These are phyloP conservation scores for Muscina levida DNA, from an alignment of 2,888 invertebrate species.

Conservation along the genomic window DNA sequence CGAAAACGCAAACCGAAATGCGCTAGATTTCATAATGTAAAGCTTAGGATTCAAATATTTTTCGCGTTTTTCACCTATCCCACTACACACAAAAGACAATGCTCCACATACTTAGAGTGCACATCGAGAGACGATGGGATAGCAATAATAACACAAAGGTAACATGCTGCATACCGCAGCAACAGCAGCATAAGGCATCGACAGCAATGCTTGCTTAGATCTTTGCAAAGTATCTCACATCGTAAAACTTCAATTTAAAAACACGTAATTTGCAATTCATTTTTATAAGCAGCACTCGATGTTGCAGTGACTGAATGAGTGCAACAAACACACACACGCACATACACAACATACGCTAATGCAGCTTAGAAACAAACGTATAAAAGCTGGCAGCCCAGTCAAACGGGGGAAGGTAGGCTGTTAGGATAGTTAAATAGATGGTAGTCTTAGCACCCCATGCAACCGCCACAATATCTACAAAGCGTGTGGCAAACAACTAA, in stretches of 20 bases:
- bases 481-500: constrained; percentile 63
- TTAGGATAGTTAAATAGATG: constrained; percentile 48
- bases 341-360: constrained; percentile 6
- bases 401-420: constrained; percentile 4
- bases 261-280: constrained; percentile 78
- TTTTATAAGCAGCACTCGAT: constrained; percentile 56
- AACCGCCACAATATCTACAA: constrained; percentile 21
- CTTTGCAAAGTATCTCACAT: constrained; percentile 75
- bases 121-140: constrained; percentile 1
- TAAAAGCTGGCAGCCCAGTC: background rate
- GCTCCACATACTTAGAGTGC: constrained; percentile 60
- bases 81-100: constrained; percentile 20
- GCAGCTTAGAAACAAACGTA: constrained; percentile 6
- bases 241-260: constrained; percentile 79
- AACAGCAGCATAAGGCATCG: constrained; percentile 25
- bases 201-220: background rate
- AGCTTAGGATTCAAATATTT: constrained; percentile 5
- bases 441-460: constrained; percentile 48
- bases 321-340: background rate
- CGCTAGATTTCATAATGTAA: constrained; percentile 3
- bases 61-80: background rate
- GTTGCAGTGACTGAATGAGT: background rate
- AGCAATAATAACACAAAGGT: constrained; percentile 14
- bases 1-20: constrained; percentile 2
- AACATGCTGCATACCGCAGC: constrained; percentile 23